Evolutionary conservation across 1,140 invertebrate species (phyloP).

Genomic region (Drosophila insularis): DNA sequence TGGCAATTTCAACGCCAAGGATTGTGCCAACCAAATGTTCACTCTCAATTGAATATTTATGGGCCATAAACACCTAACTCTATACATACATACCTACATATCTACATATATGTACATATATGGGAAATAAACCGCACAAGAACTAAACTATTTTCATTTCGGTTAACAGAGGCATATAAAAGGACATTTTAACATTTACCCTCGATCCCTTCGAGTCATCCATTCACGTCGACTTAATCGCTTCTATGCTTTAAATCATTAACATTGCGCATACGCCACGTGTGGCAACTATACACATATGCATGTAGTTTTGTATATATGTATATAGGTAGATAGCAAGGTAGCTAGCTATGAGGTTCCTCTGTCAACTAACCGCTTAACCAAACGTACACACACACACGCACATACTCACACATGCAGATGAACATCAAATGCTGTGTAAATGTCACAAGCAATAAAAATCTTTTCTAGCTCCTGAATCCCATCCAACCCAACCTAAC

Average conservation of each 20-base stretch:
- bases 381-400: constrained; percentile 13
- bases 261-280: constrained; percentile 55
- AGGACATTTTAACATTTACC: constrained; percentile 6
- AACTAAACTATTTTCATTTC: constrained; percentile 16
- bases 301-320: constrained; percentile 35
- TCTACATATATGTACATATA: background rate
- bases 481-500: background rate
- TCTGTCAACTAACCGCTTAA: constrained; percentile 28
- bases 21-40: constrained; percentile 20
- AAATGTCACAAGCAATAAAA: constrained; percentile 62
- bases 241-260: constrained; percentile 40
- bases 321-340: background rate
- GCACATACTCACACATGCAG: constrained; percentile 17
- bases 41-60: constrained; percentile 60
- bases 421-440: constrained; percentile 59
- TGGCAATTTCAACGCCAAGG: background rate
- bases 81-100: background rate
- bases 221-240: constrained; percentile 10
- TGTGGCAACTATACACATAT: constrained; percentile 36
- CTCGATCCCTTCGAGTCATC: background rate
- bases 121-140: constrained; percentile 3
- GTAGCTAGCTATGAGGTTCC: constrained; percentile 20
- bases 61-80: constrained; percentile 40
- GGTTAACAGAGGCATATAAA: constrained; percentile 7
- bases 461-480: constrained; percentile 29